These are phyloP conservation scores for Squalus acanthias DNA, from an alignment of 2,797 vertebrate genomes.

Conservation along the genomic window DNA sequence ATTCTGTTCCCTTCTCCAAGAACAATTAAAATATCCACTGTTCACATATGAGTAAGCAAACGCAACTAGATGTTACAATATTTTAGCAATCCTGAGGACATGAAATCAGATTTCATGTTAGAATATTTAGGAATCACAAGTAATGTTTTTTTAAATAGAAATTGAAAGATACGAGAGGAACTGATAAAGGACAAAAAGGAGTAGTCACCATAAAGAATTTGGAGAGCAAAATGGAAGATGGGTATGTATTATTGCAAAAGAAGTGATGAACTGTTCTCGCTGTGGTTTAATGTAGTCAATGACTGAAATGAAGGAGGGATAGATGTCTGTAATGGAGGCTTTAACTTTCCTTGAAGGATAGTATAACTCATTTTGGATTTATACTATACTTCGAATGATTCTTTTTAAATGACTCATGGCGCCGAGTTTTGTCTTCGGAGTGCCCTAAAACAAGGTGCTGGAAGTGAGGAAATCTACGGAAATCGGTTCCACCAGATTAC, in stretches of 20 bases:
- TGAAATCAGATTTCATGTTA: not conserved
- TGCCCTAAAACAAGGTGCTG: not conserved
- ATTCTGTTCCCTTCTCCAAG: not conserved
- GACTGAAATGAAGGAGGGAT: not conserved
- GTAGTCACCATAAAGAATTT: not conserved
- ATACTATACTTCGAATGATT: not conserved
- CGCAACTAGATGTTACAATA: not conserved
- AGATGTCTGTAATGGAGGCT: not conserved
- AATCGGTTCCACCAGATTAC: not conserved
- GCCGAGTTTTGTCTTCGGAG: not conserved
- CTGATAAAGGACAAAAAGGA: not conserved
- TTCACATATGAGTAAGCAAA: not conserved
- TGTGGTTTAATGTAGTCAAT: not conserved
- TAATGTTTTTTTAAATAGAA: not conserved
- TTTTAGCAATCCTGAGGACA: no score
- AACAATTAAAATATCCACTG: not conserved
- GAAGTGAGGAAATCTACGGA: not conserved
- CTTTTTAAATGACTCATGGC: not conserved
- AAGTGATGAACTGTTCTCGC: not conserved
- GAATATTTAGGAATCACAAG: not conserved
- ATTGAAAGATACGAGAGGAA: not conserved
- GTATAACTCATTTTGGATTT: not conserved
- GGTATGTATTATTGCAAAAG: constrained; percentile 31
- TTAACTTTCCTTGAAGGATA: not conserved
- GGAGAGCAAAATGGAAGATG: not conserved